These are phyloP conservation scores for Acomys russatus DNA, from an alignment of 2,797 vertebrate species.

Conservation along the genomic window DNA sequence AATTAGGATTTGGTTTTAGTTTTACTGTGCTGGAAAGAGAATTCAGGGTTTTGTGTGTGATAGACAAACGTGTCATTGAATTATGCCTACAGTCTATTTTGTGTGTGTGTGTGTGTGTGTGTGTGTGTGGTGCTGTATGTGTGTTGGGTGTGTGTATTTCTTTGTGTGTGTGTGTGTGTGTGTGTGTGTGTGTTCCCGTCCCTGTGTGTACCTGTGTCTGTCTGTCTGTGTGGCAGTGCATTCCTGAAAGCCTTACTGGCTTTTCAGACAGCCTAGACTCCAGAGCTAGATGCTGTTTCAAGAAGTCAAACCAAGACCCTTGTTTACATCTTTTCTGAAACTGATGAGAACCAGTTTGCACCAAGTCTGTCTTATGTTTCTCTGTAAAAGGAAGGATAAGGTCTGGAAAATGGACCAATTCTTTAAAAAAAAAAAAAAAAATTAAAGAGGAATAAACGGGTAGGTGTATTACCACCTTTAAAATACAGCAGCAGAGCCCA, in stretches of 20 bases:
- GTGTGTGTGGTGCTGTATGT: neutral
- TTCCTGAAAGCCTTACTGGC: neutral
- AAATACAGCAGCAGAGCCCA: neutral
- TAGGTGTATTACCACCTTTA: slow-evolving; percentile 33
- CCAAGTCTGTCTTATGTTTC: neutral
- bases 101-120: neutral
- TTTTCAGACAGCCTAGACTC: neutral
- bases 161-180: neutral
- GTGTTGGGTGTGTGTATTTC: no score
- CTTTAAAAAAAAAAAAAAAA: neutral
- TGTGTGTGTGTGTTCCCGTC: neutral
- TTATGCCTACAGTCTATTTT: neutral
- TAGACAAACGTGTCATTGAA: neutral
- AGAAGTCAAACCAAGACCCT: neutral
- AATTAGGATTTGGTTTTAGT: neutral
- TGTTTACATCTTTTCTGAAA: slow-evolving; percentile 41
- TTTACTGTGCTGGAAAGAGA: neutral
- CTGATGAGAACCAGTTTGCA: neutral
- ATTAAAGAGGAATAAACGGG: neutral
- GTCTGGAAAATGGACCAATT: neutral
- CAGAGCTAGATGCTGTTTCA: neutral
- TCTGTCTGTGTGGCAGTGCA: neutral
- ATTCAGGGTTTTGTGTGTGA: neutral
- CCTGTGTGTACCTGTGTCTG: neutral
- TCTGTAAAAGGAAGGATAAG: neutral